Percentiles rank a stretch among this genome's conserved stretches.
These are phyloP conservation scores for Steinernema hermaphroditum DNA, from an alignment of 2,888 invertebrate species.

Conservation along the genomic window DNA sequence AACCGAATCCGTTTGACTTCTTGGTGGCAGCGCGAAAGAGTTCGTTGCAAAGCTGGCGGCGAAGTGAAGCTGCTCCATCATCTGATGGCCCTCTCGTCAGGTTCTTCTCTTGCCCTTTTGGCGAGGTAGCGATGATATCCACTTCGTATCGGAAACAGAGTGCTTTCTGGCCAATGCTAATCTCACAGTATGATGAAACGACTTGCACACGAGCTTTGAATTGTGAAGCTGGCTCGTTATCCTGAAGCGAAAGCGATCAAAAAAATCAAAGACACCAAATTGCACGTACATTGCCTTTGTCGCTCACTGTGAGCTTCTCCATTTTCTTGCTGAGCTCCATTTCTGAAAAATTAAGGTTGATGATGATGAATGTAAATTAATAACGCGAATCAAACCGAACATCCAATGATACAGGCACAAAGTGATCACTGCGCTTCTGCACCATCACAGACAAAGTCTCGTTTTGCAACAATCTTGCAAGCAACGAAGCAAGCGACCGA, in stretches of 20 bases:
- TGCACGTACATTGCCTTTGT: too few species aligned
- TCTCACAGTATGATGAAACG: constrained; percentile 1
- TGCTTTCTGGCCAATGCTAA: not conserved
- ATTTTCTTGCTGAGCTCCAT: too few species aligned
- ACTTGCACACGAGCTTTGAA: not conserved
- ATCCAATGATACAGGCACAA: too few species aligned
- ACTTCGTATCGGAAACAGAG: not conserved
- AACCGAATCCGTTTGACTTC: not conserved
- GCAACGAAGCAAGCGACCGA: too few species aligned
- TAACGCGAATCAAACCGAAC: too few species aligned
- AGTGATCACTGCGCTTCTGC: too few species aligned
- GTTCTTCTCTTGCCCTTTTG: not conserved
- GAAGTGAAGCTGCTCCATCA: not conserved
- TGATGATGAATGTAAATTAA: too few species aligned
- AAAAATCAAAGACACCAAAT: too few species aligned
- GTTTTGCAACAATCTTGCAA: too few species aligned
- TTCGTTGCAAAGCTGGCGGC: not conserved
- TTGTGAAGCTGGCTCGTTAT: not conserved
- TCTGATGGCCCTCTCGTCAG: constrained; percentile 6
- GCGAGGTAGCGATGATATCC: not conserved
- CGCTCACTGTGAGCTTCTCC: too few species aligned
- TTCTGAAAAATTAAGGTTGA: too few species aligned
- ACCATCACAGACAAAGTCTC: too few species aligned
- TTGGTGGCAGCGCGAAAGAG: not conserved
- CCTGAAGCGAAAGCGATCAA: not conserved